A percentile compares a stretch with the other conserved stretches of the same genome.
phyloP scores from a whole-genome alignment of 30 jellyfish, hydroid and myxozoan genomes.

The Hydractinia symbiolongicarpus region DNA sequence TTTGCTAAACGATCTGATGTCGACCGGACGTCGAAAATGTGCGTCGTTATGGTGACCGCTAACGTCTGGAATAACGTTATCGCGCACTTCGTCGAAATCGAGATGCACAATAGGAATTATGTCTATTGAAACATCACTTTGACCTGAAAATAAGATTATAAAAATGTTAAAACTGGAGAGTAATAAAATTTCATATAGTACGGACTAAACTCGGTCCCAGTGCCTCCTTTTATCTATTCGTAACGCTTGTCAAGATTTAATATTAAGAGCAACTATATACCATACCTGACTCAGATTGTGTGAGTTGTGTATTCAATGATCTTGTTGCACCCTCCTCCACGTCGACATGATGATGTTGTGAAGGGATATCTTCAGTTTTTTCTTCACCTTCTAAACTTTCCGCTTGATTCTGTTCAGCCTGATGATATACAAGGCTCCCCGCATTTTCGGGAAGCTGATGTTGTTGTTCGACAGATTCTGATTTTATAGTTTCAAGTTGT shows the following conservation, averaged over 20 bases:
- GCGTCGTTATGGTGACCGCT: constrained; percentile 99
- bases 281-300: constrained; percentile 6
- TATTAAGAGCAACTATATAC: neutral
- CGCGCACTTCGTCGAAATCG: constrained; percentile 93
- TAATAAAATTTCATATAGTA: neutral
- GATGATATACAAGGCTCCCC: constrained; percentile 18
- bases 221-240: neutral
- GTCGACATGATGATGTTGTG: neutral
- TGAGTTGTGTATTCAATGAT: neutral
- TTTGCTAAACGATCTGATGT: constrained; percentile 69
- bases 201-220: neutral
- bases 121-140: constrained; percentile 37
- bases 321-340: constrained; percentile 20
- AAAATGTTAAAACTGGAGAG: neutral
- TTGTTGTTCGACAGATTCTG: constrained; percentile 5
- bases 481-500: neutral
- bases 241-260: neutral
- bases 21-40: constrained; percentile 85
- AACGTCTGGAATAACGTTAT: constrained; percentile 74
- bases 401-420: neutral
- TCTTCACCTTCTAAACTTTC: neutral
- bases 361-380: constrained; percentile 7
- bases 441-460: neutral
- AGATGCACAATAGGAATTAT: constrained; percentile 74
- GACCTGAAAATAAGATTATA: neutral